phyloP scores from a whole-genome alignment of 1,140 invertebrate species.

The Brachionus rubens region DNA sequence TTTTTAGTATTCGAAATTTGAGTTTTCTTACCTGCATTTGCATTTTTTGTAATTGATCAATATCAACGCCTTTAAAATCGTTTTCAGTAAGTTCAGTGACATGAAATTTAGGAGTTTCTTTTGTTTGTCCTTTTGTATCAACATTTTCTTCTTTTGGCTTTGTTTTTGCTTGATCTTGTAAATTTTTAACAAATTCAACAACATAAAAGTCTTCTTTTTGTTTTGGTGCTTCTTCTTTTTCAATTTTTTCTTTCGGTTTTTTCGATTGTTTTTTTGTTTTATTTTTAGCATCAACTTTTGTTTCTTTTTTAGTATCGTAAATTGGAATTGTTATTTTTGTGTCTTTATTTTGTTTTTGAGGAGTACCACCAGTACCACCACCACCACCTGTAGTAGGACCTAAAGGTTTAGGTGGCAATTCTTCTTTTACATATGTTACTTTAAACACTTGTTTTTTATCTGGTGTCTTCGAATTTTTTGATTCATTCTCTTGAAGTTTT shows the following conservation, averaged over 20 bases:
- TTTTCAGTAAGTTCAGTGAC: slow-evolving; percentile 1
- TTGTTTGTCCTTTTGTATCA: background rate
- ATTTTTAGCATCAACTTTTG: background rate
- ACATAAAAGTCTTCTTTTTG: slow-evolving; percentile 7
- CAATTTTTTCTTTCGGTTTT: background rate
- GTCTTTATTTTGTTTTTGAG: too few species aligned
- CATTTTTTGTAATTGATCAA: slow-evolving; percentile 19
- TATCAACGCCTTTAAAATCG: slow-evolving; percentile 7
- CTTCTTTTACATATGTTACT: slow-evolving; percentile 17
- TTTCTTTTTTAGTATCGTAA: background rate
- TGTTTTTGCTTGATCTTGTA: background rate
- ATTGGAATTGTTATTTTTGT: background rate
- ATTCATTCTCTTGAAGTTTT: background rate
- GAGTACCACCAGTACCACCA: too few species aligned
- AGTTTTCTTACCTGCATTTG: slow-evolving; percentile 39
- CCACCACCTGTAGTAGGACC: too few species aligned
- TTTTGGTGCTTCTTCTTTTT: background rate
- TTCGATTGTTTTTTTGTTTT: background rate
- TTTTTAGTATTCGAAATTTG: background rate
- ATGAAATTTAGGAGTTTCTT: background rate
- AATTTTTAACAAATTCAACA: slow-evolving; percentile 25
- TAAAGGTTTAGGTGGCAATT: background rate
- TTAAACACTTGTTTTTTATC: slow-evolving; percentile 16
- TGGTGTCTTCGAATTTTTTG: background rate
- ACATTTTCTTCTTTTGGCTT: background rate